Percentiles rank a stretch among this genome's conserved stretches.
Conservation (phyloP, 2,113 vertebrate genomes). For the Antechinus stuartii region DNA sequence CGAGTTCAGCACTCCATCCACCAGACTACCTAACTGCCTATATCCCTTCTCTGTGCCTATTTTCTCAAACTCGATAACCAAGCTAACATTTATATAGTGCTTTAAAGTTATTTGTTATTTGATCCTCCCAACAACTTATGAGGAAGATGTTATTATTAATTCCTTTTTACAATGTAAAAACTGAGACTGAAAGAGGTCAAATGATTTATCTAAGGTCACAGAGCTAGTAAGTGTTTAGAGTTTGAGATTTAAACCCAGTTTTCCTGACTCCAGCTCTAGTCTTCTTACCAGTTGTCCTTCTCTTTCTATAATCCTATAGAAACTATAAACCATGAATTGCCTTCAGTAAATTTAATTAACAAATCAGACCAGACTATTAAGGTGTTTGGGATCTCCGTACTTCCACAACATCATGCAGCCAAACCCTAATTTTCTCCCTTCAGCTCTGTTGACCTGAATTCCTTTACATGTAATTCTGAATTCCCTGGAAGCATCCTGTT, state of each 20-base stretch:
- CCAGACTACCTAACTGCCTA: not conserved
- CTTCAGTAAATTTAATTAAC: not conserved
- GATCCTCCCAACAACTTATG: not conserved
- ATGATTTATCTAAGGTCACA: not conserved
- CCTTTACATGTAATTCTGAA: not conserved
- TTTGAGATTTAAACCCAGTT: not conserved
- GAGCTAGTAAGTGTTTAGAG: not conserved
- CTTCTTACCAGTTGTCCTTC: not conserved
- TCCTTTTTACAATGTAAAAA: not conserved
- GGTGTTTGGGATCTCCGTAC: not conserved
- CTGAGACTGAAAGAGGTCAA: not conserved
- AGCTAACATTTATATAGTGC: not conserved
- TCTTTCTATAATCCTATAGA: not conserved
- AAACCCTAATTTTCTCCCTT: not conserved
- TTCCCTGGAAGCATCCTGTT: not conserved
- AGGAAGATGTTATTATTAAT: not conserved
- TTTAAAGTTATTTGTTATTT: not conserved
- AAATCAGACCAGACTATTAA: not conserved
- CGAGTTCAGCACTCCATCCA: not conserved
- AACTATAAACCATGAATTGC: not conserved
- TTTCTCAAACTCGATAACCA: not conserved
- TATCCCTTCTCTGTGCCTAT: not conserved
- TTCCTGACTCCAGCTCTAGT: not conserved
- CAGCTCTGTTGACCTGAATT: conserved; percentile 29
- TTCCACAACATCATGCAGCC: not conserved